These are phyloP conservation scores for Papilio glaucus DNA, from an alignment of 1,140 invertebrate genomes.

Conservation along the genomic window DNA sequence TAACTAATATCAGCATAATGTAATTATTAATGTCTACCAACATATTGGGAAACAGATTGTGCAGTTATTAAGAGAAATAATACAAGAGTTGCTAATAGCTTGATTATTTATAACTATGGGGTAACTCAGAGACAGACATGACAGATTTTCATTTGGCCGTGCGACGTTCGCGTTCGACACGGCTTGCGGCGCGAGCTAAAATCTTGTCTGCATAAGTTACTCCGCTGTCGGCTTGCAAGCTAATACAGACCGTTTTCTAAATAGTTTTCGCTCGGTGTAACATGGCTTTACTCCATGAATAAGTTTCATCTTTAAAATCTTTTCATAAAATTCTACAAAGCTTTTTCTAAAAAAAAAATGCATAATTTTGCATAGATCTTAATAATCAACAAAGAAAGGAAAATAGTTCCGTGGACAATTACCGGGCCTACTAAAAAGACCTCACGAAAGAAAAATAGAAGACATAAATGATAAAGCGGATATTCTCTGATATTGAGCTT, in stretches of 20 bases:
- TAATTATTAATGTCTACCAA: neutral
- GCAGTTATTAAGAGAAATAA: neutral
- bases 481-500: neutral
- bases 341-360: neutral
- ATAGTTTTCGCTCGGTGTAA: neutral
- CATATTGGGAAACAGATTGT: neutral
- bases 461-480: neutral
- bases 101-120: too few relatives aligned
- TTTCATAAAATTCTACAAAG: neutral
- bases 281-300: neutral
- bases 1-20: neutral
- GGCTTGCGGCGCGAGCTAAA: slow-evolving; percentile 6
- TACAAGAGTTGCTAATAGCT: too few relatives aligned
- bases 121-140: too few relatives aligned
- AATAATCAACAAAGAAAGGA: too few relatives aligned
- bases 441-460: neutral
- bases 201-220: slow-evolving; percentile 10
- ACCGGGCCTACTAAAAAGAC: neutral
- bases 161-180: slow-evolving; percentile 19
- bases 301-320: neutral
- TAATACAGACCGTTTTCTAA: neutral
- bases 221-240: neutral
- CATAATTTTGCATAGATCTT: too few relatives aligned
- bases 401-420: too few relatives aligned
- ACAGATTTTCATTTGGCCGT: too few relatives aligned